phyloP scores from a whole-genome alignment of 2,888 invertebrate genomes.

The Metopia argyrocephala region DNA sequence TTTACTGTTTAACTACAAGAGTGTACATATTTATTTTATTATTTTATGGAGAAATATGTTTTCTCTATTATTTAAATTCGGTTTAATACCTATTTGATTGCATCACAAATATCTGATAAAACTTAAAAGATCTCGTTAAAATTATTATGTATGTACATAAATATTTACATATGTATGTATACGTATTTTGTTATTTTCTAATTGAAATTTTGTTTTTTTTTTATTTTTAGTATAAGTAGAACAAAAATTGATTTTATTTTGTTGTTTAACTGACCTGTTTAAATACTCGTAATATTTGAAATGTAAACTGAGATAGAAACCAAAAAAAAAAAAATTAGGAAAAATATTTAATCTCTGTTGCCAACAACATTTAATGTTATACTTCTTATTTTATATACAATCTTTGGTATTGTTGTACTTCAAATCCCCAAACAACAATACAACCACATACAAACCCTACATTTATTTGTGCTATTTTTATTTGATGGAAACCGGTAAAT shows the following conservation, averaged over 20 bases:
- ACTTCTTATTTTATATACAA: not conserved
- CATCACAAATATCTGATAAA: too few species aligned
- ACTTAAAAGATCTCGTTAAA: too few species aligned
- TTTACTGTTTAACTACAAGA: too few species aligned
- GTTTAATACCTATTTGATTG: too few species aligned
- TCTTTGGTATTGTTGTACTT: not conserved
- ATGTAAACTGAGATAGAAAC: not conserved
- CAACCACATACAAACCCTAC: not conserved
- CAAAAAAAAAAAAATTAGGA: not conserved
- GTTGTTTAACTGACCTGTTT: slow-evolving; percentile 42
- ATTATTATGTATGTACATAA: too few species aligned
- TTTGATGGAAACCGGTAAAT: slow-evolving; percentile 53
- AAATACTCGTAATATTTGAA: not conserved
- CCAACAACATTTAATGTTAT: slow-evolving; percentile 1
- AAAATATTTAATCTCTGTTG: slow-evolving; percentile 27
- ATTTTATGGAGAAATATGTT: too few species aligned
- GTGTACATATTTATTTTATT: too few species aligned
- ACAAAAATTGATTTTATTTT: not conserved
- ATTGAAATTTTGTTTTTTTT: not conserved
- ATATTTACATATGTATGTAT: not conserved
- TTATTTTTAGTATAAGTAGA: not conserved
- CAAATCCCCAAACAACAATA: not conserved
- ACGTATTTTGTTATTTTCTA: not conserved
- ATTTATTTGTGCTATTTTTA: slow-evolving; percentile 42
- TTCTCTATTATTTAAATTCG: too few species aligned